Evolutionary conservation across 1,140 invertebrate species (phyloP), one percentile per base, ranked within the genome.

Genomic region (Protaetia brevitarsis): DNA sequence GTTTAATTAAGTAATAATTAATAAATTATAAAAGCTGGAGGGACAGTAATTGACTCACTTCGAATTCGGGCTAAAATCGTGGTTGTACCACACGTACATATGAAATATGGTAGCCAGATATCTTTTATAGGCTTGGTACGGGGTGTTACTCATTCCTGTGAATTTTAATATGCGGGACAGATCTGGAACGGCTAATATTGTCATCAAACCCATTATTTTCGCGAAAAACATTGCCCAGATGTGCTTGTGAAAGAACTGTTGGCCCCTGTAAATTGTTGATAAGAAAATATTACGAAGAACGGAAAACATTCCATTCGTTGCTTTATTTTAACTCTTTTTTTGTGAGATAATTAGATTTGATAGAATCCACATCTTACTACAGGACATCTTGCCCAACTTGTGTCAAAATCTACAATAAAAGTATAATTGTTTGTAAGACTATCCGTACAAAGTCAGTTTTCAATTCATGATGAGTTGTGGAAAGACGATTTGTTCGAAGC

Each of bases 51-150:
- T 16, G 11, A 82, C 82, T 83, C 75, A 87, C 85, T 79, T 72
- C 16, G 79, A 79, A 23, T 81, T 78, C 63, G 79, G 80, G 63
- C 80, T 78, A 7, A 91, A 81, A 28, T 88, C 82, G 45, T 86
- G 79, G 10, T 84, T 78, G 69, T 91, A 92, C 93, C 93, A 96
- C 1, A 84, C 73, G 2, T 85, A 76, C 13, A 88, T 86, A 70
- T 94, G 90, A 2, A 87, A 78, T 36, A 90, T 78, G 0, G 90
- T 93, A 1, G 84, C 84, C 1, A 90, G 74, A 74, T 95, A 95
- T 69, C 94, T 82, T 65, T 83, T 85, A 75, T 92, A 93, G 0
- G 93, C 88, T 0, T 83, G 83, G 19, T 81, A 81, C 0, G 82
- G 77, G 3, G 83, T 84, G 27, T 81, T 83, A 1, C 89, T 91